Evolutionary conservation across 1,140 invertebrate genomes (phyloP).

Genomic region (Euura lappo): DNA sequence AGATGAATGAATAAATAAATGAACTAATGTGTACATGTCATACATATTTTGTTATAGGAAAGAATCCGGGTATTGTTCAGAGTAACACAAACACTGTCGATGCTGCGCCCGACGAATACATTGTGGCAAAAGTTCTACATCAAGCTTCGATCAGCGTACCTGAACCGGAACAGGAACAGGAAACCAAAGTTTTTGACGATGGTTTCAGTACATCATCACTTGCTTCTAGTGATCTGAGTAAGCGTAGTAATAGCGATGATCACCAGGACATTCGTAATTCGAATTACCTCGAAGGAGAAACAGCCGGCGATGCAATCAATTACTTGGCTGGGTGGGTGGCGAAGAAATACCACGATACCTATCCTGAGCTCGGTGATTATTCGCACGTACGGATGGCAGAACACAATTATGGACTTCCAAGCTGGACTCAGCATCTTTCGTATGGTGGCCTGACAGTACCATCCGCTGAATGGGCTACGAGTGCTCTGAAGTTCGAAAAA

Average conservation of each 20-base stretch:
- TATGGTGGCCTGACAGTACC: background rate
- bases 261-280: background rate
- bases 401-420: background rate
- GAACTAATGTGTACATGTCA: background rate
- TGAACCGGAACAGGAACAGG: background rate
- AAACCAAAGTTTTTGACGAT: background rate
- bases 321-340: background rate
- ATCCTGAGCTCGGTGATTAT: background rate
- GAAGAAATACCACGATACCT: background rate
- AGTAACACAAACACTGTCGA: slow-evolving; percentile 16
- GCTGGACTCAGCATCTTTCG: background rate
- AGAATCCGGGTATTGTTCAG: slow-evolving; percentile 29
- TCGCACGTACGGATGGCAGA: background rate
- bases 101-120: background rate
- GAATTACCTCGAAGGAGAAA: background rate
- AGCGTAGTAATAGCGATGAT: background rate
- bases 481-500: background rate
- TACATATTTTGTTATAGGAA: slow-evolving; percentile 21
- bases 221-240: background rate
- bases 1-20: too few species aligned
- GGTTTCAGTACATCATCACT: background rate
- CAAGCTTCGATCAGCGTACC: background rate
- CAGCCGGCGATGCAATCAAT: background rate
- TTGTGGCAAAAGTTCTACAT: background rate
- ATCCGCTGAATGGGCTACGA: background rate